These are phyloP conservation scores for Pachliopta kotzebuea DNA, from an alignment of 2,888 invertebrate genomes.

Conservation along the genomic window DNA sequence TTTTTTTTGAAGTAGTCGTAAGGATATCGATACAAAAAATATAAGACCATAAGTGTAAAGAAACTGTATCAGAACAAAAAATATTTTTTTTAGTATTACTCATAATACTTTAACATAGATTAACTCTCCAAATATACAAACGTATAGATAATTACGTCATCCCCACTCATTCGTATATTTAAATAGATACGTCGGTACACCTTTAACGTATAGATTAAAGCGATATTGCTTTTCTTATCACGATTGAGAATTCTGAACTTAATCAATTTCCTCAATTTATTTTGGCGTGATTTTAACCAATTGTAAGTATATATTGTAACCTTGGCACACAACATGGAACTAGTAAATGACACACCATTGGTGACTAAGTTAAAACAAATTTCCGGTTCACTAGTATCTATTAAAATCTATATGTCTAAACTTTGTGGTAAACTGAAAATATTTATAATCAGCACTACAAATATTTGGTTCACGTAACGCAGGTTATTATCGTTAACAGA, in stretches of 20 bases:
- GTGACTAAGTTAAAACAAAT: neutral
- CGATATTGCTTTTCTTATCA: neutral
- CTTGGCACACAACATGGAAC: neutral
- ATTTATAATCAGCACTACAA: too few species aligned
- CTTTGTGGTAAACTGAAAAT: too few species aligned
- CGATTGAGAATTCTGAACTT: neutral
- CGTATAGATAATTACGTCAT: neutral
- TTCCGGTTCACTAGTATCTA: neutral
- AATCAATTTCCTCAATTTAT: constrained; percentile 4
- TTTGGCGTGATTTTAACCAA: neutral
- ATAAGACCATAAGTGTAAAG: too few species aligned
- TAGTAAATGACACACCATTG: neutral
- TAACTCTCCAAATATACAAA: neutral
- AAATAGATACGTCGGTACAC: neutral
- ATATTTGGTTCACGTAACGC: too few species aligned
- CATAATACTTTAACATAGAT: neutral
- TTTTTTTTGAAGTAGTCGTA: too few species aligned
- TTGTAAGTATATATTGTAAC: neutral
- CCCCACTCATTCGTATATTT: neutral
- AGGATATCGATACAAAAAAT: too few species aligned
- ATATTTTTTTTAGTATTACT: neutral
- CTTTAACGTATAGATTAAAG: constrained; percentile 1
- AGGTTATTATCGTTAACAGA: too few species aligned
- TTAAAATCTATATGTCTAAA: too few species aligned
- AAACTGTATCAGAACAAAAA: neutral